Evolutionary conservation across 2,888 invertebrate genomes (phyloP), one percentile per base, ranked within the genome.

Genomic region (Apodemia hepburni): DNA sequence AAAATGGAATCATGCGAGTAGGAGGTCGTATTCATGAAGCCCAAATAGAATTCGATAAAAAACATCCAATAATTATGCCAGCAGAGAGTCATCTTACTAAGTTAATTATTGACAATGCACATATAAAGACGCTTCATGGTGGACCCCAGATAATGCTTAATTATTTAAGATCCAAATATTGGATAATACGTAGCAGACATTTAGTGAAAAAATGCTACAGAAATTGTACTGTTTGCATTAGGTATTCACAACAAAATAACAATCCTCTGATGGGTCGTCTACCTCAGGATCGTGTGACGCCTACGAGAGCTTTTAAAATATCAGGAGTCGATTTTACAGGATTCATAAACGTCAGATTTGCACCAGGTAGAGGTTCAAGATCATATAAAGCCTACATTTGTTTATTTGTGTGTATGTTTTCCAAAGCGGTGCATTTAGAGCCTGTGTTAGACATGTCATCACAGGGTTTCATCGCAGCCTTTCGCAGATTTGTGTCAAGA

Each of bases 41-140:
- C 29, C 3, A 70, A 2, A 18, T 60, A 11, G 22, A 18, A 0
- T 65, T 66, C 47, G 60, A 67, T 18, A 47, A 42, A 12, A 72
- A 69, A 45, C 71, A 73, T 68, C 75, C 73, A 0, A 69, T 76
- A 8, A 63, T 71, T 51, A n/a, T 70, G 38, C 71, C 67, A 49
- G 49, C n/a, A 54, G 59, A 65, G 38, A 42, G 35, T 60, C 63
- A 67, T 42, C 58, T 72, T 18, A 65, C 65, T 0, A 62, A 64
- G 8, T 27, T 71, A 11, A 61, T 71, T 47, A 35, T 74, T 22
- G 3, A 15, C 0, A 65, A 72, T 45, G 45, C 45, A 45, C 45
- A 45, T n/a, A 0, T 8, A 6, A 45, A 45, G 45, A 45, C 45
- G 45, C 45, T 45, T n/a, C 45, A 45, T 45, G 45, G 45, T n/a